Base-by-base conservation (phyloP, 2,113 vertebrate genomes). In the Donacobius atricapilla region DNA sequence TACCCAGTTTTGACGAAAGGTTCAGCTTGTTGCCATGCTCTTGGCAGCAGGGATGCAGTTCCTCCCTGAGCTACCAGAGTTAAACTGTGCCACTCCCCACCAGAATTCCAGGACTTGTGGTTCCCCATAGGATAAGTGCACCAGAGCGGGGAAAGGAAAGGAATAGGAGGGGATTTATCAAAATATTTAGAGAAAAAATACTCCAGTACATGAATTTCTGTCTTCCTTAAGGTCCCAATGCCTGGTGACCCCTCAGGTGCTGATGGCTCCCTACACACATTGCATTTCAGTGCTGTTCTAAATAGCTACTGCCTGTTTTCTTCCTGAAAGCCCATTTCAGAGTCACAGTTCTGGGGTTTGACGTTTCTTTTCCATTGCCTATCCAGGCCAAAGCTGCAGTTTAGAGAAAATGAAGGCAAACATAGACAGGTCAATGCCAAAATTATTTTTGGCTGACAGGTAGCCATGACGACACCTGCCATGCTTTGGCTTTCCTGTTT, bases 401-500 rank as follows among this genome's bases (percentile, higher is more conserved):
- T 44, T 63, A 81, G 10, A n/a, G 23, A 72, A 80, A 61, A 71
- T 4, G 5, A 87, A 80, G n/a, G 44, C 51, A 39, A 87, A 48
- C 23, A 9, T 0, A 16, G 22, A 57, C 30, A 50, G 12, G 27
- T 6, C 28, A 72, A 77, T 1, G 3, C 19, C 69, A 56, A 37
- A 51, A 40, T 54, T 21, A 6, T 20, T 82, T 76, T 25, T 33
- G 47, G 86, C 44, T 85, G 30, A 31, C 50, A 45, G 33, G 48
- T 6, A 72, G 28, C 37, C 23, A 47, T 5, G 1, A 35, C 0
- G 1, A 64, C 28, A 85, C 23, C 30, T 56, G 60, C 30, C 14
- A 10, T 18, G 25, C 7, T 37, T 58, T 40, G 47, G 15, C 48
- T 89, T 63, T 61, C 66, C 24, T 33, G 0, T 19, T 73, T 83